Base-by-base conservation (phyloP, 2,113 vertebrate genomes). In the Hydrolagus affinis region DNA sequence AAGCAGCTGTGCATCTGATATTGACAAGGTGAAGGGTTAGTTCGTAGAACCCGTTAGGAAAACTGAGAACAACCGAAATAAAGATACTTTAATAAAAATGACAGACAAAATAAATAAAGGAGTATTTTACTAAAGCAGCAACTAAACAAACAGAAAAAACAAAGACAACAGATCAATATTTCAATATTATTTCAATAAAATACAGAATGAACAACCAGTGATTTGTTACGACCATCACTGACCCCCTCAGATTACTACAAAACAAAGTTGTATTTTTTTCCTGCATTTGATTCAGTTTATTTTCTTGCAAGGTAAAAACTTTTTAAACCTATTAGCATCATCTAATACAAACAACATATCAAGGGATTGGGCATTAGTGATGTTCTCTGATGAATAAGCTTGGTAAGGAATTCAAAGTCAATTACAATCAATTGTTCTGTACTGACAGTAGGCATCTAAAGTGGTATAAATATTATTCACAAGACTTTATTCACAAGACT, bases 361-460 rank as follows among this genome's bases (percentile, higher is more conserved):
- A 94, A 92, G 90, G 87, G 86, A 85, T 86, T 59, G 89, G 92
- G 93, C 93, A 94, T 91, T 90, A 90, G 86, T 87, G 86, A 85
- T 89, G 89, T 92, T 91, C 89, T 90, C 89, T 86, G 89, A 89
- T 87, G 88, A 85, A 88, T 89, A 87, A 89, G 86, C 85, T 89
- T 86, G 17, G 88, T 89, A 90, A 91, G 88, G 90, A 88, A 89
- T 70, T 89, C 90, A 86, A 88, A 88, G 89, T 90, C 90, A 88
- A 92, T 85, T 90, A 90, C 93, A 91, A 91, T 91, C 89, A 90
- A 88, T 85, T 72, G 85, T 83, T 87, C 87, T 85, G 87, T 90
- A 90, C 90, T 73, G 85, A 90, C 90, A 89, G 90, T 89, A 89
- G 91, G 89, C 90, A 88, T 88, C 90, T 91, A 86, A 89, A 91